Percentiles rank a stretch among this genome's conserved stretches.
Evolutionary conservation across 2,113 vertebrate species (phyloP).

Genomic region (Zootoca vivipara): DNA sequence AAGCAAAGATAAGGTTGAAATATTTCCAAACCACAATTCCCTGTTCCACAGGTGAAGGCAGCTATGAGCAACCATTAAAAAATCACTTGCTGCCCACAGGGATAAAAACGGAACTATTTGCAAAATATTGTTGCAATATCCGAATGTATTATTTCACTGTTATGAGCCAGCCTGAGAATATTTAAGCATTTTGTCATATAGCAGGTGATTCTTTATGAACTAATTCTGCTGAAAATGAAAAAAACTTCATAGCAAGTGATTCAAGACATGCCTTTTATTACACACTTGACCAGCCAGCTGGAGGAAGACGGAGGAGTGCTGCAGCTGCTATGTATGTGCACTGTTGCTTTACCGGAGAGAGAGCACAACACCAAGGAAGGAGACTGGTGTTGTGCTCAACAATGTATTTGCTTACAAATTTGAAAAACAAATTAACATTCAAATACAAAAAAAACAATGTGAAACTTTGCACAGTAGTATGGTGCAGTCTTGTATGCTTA

Average conservation of each 20-base stretch:
- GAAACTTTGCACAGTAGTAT: background rate
- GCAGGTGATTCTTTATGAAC: background rate
- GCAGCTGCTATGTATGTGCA: background rate
- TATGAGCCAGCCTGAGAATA: too few species aligned
- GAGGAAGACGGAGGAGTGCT: background rate
- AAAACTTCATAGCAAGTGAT: background rate
- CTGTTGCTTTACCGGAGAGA: background rate
- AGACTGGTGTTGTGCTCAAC: background rate
- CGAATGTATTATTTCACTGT: too few species aligned
- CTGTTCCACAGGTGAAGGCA: background rate
- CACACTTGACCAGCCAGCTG: background rate
- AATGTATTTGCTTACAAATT: background rate
- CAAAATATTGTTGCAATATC: too few species aligned
- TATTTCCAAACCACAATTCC: background rate
- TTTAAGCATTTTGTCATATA: background rate
- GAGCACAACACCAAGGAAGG: background rate
- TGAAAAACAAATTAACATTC: background rate
- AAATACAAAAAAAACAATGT: background rate
- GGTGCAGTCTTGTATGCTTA: background rate
- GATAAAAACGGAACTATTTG: background rate
- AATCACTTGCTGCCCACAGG: rapidly evolving
- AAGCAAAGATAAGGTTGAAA: background rate
- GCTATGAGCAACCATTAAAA: background rate
- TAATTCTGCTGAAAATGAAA: background rate
- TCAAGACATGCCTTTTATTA: background rate